Percentiles rank a stretch among this genome's conserved stretches.
Conservation (phyloP, 2,888 invertebrate genomes). For the Peribatodes rhomboidaria region DNA sequence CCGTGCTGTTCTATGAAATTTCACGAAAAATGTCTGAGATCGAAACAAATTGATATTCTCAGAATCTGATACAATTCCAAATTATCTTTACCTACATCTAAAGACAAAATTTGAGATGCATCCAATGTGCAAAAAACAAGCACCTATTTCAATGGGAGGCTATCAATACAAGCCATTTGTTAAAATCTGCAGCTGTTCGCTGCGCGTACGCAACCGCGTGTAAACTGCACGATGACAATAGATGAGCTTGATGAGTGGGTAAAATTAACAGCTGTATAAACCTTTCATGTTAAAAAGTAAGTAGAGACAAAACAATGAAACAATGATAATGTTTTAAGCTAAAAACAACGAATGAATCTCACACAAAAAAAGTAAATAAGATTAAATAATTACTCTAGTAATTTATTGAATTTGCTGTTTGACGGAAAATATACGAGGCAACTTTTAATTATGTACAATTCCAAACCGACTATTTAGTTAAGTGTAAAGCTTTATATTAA, state of each 20-base stretch:
- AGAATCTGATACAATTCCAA: conserved; percentile 6
- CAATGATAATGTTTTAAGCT: neutral
- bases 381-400: conserved; percentile 16
- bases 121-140: conserved; percentile 49
- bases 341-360: neutral
- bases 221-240: conserved; percentile 75
- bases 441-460: conserved; percentile 20
- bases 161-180: conserved; percentile 73
- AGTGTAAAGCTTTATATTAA: conserved; percentile 18
- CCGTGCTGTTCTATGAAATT: too few relatives aligned
- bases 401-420: conserved; percentile 3
- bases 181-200: conserved; percentile 76
- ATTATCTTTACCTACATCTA: conserved; percentile 32
- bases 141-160: conserved; percentile 60
- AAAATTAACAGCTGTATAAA: conserved; percentile 65
- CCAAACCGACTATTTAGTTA: conserved; percentile 10
- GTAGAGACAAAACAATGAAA: neutral
- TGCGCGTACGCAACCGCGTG: conserved; percentile 68
- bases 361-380: neutral
- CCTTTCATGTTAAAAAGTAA: conserved; percentile 40
- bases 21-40: neutral
- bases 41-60: neutral
- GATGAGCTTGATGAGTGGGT: conserved; percentile 73
- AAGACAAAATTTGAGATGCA: conserved; percentile 32
- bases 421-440: conserved; percentile 9